Conservation (phyloP, 2,797 vertebrate species). For the Spondyliosoma cantharus region DNA sequence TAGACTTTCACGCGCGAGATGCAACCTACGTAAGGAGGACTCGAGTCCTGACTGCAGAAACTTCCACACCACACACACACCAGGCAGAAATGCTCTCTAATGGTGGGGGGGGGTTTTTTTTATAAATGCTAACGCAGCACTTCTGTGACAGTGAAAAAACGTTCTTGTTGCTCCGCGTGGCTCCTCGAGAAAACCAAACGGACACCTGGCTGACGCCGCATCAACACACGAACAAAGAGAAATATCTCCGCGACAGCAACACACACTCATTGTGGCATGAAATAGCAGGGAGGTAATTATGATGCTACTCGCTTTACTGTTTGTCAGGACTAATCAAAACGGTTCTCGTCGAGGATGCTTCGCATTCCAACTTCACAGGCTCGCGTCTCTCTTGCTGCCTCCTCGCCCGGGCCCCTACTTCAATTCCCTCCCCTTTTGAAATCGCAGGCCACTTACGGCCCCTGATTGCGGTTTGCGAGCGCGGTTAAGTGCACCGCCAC, state of each 20-base stretch:
- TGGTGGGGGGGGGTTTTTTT: constrained; percentile 37
- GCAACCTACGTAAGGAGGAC: constrained; percentile 23
- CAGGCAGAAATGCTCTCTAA: constrained; percentile 38
- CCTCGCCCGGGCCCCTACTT: constrained; percentile 39
- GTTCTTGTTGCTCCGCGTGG: constrained; percentile 41
- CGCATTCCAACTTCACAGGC: constrained; percentile 47
- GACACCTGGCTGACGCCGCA: constrained; percentile 26
- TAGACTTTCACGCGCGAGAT: constrained; percentile 57
- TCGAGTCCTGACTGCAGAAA: constrained; percentile 39
- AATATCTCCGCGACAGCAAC: constrained; percentile 12
- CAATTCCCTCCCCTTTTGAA: constrained; percentile 55
- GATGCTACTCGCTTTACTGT: constrained; percentile 33
- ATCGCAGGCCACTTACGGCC: constrained; percentile 65
- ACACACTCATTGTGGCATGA: constrained; percentile 17
- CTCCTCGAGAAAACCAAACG: constrained; percentile 43
- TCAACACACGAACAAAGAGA: constrained; percentile 22
- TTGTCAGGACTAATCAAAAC: constrained; percentile 60
- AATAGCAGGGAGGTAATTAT: constrained; percentile 51
- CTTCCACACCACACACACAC: constrained; percentile 24
- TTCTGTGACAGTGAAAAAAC: constrained; percentile 59
- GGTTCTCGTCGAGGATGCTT: constrained; percentile 54
- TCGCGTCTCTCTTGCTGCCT: constrained; percentile 30
- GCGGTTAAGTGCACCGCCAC: constrained; percentile 57
- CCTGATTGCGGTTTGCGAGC: constrained; percentile 64
- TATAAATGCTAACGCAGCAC: constrained; percentile 62